Base-by-base conservation (phyloP, 2,888 invertebrate species). In the Nyleta sp. region DNA sequence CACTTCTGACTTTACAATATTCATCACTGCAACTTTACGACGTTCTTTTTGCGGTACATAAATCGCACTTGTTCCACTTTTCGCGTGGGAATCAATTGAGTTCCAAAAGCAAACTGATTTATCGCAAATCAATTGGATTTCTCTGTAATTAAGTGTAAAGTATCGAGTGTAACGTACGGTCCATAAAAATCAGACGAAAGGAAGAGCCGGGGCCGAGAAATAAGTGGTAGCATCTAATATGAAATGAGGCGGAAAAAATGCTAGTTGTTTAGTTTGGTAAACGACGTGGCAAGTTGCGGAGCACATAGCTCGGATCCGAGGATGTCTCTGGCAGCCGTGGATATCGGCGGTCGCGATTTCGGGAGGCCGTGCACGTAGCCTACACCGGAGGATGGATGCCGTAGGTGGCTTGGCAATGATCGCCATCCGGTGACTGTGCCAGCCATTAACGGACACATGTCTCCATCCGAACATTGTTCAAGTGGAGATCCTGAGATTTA, bases 361-460 rank as follows among this genome's bases (percentile, higher is more conserved):
- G 78, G 86, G 82, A 90, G 84, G 87, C 89, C 71, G 83, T 76
- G 87, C 90, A 90, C 90, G 89, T 89, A 89, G 84, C 73, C 81
- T 68, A 62, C 70, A 80, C 81, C 81, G 81, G 83, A 81, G 82
- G 84, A 87, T 84, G 83, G 87, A 85, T 82, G 84, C 85, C 83
- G 81, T 84, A 83, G 86, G 84, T 84, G 84, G 86, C 84, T 88
- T 88, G 88, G 89, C 90, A 90, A 90, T 90, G 90, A 89, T 90
- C 89, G 87, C 88, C 88, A 88, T 83, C 87, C 86, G 87, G 88
- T 84, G 87, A 87, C 89, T 86, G 83, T 86, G 87, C 87, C 87
- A 86, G 84, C 89, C 88, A 90, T 90, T 90, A 89, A 89, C 87
- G 86, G 87, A 88, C 89, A 89, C 87, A 86, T 89, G 89, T 89